A percentile compares a stretch with the other conserved stretches of the same genome.
phyloP scores from a whole-genome alignment of 2,888 invertebrate species.

The Synergus umbraculus region DNA sequence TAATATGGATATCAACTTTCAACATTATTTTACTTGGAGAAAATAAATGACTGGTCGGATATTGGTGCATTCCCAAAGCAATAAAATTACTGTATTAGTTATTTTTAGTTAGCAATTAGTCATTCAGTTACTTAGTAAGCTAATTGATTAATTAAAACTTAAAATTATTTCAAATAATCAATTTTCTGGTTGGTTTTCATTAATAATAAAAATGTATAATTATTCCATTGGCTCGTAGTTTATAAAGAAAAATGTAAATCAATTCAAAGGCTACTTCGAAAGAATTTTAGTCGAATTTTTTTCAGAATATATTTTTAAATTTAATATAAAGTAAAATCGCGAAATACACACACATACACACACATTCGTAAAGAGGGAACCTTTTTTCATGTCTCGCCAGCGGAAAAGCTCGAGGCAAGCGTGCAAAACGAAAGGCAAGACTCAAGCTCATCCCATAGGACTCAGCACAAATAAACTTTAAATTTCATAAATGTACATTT shows the following conservation, averaged over 20 bases:
- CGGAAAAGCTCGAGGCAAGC: constrained; percentile 69
- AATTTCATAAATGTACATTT: neutral
- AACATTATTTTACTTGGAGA: too few relatives aligned
- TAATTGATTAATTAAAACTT: neutral
- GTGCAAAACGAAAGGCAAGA: constrained; percentile 64
- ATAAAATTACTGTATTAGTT: too few relatives aligned
- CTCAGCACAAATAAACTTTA: constrained; percentile 49
- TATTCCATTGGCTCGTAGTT: neutral
- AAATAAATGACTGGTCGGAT: too few relatives aligned
- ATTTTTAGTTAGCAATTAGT: too few relatives aligned
- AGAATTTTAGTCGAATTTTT: too few relatives aligned
- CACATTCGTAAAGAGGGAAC: neutral
- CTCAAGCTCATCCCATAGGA: constrained; percentile 65
- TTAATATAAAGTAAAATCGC: neutral
- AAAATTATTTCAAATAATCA: neutral
- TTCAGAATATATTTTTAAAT: too few relatives aligned
- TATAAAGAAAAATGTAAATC: neutral
- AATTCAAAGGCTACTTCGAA: too few relatives aligned
- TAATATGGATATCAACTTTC: too few relatives aligned
- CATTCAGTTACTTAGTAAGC: neutral
- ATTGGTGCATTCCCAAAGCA: too few relatives aligned
- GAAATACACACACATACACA: constrained; percentile 15
- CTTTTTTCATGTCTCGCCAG: constrained; percentile 45
- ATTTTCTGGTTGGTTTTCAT: neutral
- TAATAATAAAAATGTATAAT: neutral